Conservation (phyloP, 2,888 invertebrate genomes). For the Volucella inanis region DNA sequence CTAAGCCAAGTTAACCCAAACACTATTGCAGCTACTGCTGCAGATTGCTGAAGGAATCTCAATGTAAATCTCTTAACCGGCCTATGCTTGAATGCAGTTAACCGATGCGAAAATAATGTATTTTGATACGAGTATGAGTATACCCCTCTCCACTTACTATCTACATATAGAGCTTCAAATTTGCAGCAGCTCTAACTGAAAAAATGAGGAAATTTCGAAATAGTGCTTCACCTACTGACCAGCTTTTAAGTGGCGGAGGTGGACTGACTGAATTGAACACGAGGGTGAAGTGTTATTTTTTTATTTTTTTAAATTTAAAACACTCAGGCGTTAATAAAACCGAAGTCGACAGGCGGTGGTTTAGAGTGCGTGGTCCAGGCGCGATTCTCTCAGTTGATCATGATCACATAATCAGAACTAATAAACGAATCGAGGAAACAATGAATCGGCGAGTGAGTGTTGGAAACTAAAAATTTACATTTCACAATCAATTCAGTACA, state of each 20-base stretch:
- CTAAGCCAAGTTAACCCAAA: neutral
- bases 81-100: slow-evolving; percentile 26
- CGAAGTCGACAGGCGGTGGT: too few relatives aligned
- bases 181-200: neutral
- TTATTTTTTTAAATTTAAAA: slow-evolving; percentile 5
- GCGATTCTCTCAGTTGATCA: slow-evolving; percentile 24
- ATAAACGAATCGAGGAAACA: slow-evolving; percentile 43
- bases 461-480: neutral
- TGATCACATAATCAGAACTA: slow-evolving; percentile 24
- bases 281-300: slow-evolving; percentile 15
- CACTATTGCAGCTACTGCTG: neutral
- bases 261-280: slow-evolving; percentile 7
- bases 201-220: slow-evolving; percentile 39
- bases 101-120: slow-evolving; percentile 55
- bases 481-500: too few relatives aligned
- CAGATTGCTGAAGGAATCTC: slow-evolving; percentile 3
- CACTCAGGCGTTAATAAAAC: slow-evolving; percentile 1
- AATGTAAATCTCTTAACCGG: slow-evolving; percentile 16
- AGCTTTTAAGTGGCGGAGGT: slow-evolving; percentile 37
- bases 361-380: slow-evolving; percentile 46
- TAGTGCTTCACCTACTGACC: slow-evolving; percentile 59
- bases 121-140: neutral
- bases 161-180: neutral
- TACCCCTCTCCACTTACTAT: neutral
- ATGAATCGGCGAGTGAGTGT: slow-evolving; percentile 28